These are phyloP conservation scores for Agrilus mali DNA, from an alignment of 2,888 invertebrate species.

Conservation along the genomic window DNA sequence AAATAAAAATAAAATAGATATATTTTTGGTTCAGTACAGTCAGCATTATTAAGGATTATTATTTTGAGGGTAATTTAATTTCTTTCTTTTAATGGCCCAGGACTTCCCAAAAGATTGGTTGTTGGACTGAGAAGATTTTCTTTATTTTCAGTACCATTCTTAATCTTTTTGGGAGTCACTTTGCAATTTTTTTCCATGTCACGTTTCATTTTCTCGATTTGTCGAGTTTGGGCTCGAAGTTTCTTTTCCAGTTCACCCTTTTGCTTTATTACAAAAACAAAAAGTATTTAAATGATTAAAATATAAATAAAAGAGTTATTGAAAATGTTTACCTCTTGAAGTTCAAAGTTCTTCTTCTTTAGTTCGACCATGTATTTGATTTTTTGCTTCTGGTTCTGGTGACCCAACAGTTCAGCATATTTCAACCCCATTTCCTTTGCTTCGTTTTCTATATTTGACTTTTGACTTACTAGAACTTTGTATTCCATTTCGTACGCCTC, in stretches of 20 bases:
- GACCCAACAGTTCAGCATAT: slow-evolving; percentile 47
- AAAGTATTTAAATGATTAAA: slow-evolving; percentile 1
- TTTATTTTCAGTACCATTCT: slow-evolving; percentile 30
- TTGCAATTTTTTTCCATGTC: slow-evolving; percentile 27
- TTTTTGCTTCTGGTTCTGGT: slow-evolving; percentile 52
- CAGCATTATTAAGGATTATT: slow-evolving; percentile 1
- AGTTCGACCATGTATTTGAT: slow-evolving; percentile 42
- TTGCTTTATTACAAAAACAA: slow-evolving; percentile 18
- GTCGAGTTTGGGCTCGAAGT: slow-evolving; percentile 25
- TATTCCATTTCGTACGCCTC: slow-evolving; percentile 37
- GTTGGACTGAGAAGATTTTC: slow-evolving; percentile 35
- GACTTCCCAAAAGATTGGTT: slow-evolving; percentile 27
- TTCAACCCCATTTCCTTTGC: slow-evolving; percentile 40
- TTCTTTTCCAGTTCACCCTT: slow-evolving; percentile 25
- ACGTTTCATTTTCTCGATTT: slow-evolving; percentile 32
- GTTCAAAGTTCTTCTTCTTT: slow-evolving; percentile 33
- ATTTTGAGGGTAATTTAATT: slow-evolving; percentile 29
- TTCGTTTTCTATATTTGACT: slow-evolving; percentile 33
- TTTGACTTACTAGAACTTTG: slow-evolving; percentile 26
- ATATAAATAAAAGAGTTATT: background rate
- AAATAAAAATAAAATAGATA: no score
- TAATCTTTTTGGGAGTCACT: slow-evolving; percentile 27
- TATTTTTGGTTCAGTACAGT: background rate
- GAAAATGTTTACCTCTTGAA: slow-evolving; percentile 31
- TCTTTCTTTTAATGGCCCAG: slow-evolving; percentile 33